These are phyloP conservation scores for Manduca sexta DNA, from an alignment of 1,140 invertebrate species.

Conservation along the genomic window DNA sequence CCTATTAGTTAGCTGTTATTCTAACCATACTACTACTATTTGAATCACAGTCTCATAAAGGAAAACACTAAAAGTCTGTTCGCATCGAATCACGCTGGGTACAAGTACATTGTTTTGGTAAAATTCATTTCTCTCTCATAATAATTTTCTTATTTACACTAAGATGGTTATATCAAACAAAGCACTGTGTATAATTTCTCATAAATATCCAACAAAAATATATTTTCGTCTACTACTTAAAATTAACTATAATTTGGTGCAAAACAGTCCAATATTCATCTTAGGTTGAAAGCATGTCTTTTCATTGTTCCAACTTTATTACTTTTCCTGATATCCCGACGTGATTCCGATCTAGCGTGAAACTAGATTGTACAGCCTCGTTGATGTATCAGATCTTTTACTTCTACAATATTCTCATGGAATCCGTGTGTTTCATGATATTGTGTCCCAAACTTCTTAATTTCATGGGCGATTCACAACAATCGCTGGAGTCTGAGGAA, in stretches of 20 bases:
- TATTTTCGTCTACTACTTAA: too few species aligned
- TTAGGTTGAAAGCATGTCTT: too few species aligned
- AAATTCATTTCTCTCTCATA: too few species aligned
- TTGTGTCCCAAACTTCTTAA: constrained; percentile 45
- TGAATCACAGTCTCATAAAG: constrained; percentile 58
- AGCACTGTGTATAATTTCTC: too few species aligned
- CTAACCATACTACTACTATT: constrained; percentile 27
- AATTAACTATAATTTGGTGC: too few species aligned
- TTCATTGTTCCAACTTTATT: too few species aligned
- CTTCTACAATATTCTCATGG: constrained; percentile 56
- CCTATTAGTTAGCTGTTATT: constrained; percentile 12
- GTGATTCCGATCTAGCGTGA: constrained; percentile 29
- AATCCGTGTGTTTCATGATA: constrained; percentile 58
- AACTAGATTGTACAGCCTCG: constrained; percentile 45
- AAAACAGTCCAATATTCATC: too few species aligned
- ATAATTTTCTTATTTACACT: too few species aligned
- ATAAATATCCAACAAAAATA: too few species aligned
- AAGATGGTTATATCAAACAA: too few species aligned
- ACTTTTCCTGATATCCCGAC: constrained; percentile 3
- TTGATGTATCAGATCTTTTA: constrained; percentile 7
- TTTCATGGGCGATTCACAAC: constrained; percentile 39
- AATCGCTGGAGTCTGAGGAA: constrained; percentile 60
- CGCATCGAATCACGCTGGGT: constrained; percentile 21
- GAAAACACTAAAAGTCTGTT: constrained; percentile 40
- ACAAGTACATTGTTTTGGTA: not conserved